Evolutionary conservation across 2,113 vertebrate species (phyloP), one percentile per base, ranked within the genome.

Genomic region (Erpornis zantholeuca): DNA sequence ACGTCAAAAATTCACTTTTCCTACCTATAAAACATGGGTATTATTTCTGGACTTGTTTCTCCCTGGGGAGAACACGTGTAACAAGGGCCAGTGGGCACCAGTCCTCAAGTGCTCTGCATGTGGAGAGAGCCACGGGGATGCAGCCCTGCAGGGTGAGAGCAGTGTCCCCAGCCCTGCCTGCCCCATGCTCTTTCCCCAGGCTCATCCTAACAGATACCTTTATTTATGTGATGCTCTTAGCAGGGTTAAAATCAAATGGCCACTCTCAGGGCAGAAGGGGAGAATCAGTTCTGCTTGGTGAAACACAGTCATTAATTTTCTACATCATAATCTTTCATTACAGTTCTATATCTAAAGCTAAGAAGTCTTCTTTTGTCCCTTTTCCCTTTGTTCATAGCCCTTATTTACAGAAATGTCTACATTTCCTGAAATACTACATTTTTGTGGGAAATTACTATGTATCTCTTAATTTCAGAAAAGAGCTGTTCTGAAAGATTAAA

Each of bases 241-340:
- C 36, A 77, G 75, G 29, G 54, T 70, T 87, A 80, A 94, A 94
- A 94, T 76, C 59, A 77, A 79, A 49, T 49, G 54, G 52, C 10
- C 21, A 12, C 21, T 66, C 35, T 49, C 28, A 82, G 52, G 68
- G n/a, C 25, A 84, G 52, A 68, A 64, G 59, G 44, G 24, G n/a
- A 91, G 10, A 68, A 49, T 40, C 79, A 56, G 63, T 69, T 90
- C 52, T 24, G 23, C 60, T 81, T 78, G 69, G 36, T 64, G 35
- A 95, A 93, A 65, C 21, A n/a, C 8, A 66, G 60, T 53, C 40
- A 73, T 70, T 92, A 72, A 76, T 92, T 96, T 92, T 82, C 91
- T 79, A 75, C 25, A 21, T n/a, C 11, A 31, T 61, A 71, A 24
- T 63, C n/a, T 87, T 81, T 92, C 49, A 80, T 75, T 89, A 33